Conservation (phyloP, 2,797 vertebrate genomes). For the Sebastes nivosus region DNA sequence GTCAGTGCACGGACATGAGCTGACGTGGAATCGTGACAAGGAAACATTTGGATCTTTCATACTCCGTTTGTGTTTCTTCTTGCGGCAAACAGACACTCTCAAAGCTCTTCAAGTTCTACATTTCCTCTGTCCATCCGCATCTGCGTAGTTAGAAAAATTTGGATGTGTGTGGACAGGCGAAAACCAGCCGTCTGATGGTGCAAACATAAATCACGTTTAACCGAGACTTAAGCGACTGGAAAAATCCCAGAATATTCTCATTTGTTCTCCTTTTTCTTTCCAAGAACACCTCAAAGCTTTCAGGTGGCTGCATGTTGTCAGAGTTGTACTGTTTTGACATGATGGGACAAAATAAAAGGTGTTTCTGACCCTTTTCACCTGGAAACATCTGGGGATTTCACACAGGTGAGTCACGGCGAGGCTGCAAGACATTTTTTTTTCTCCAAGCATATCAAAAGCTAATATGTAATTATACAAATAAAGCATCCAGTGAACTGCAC, state of each 20-base stretch:
- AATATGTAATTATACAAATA: conserved; percentile 49
- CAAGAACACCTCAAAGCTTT: neutral
- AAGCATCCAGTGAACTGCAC: conserved; percentile 74
- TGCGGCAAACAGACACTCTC: no score
- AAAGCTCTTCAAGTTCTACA: no score
- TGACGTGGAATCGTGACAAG: no score
- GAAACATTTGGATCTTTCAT: no score
- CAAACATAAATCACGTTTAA: neutral
- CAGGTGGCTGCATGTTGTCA: conserved; percentile 1
- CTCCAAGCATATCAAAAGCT: conserved; percentile 33
- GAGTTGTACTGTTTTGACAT: conserved; percentile 23
- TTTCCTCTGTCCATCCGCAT: no score
- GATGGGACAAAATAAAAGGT: neutral
- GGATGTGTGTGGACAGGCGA: no score
- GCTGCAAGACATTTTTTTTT: neutral
- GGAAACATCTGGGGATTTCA: conserved; percentile 39
- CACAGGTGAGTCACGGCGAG: conserved; percentile 31
- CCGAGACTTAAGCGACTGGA: neutral
- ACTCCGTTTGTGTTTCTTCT: no score
- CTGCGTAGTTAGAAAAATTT: no score
- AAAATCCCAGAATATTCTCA: neutral
- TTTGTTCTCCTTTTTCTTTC: neutral
- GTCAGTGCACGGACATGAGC: no score
- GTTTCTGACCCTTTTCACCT: neutral
- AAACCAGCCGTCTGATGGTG: no score